Evolutionary conservation across 35 echinoderm and acorn worm genomes (phyloP), one percentile per base, ranked within the genome.

Genomic region (Acanthaster planci): DNA sequence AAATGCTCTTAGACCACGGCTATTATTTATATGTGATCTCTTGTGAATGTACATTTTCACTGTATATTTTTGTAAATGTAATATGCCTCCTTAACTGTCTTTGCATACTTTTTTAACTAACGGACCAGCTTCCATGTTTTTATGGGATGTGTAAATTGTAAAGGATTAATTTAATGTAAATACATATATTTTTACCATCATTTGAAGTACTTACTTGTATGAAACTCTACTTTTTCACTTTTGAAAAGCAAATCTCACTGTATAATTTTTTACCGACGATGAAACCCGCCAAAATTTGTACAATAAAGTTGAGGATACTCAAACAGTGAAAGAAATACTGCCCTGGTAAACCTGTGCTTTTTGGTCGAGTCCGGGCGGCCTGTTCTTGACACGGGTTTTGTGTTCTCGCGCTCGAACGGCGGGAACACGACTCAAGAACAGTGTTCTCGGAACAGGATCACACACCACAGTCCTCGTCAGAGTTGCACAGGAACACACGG

Each of bases 141-240:
- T 34, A 72, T 26, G 17, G 60, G 60, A 67, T 8, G 64, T 72
- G 64, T 72, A 72, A 72, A 72, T 72, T 72, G 64, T 72, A 72
- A 72, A 26, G 30, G 22, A 34, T 26, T 72, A 72, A 72, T 72
- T 72, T 26, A 72, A 72, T 72, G 64, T 72, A 72, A 72, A 72
- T 72, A 72, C 34, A 67, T 67, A 72, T 72, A 72, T 72, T 72
- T 72, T 72, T 34, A 72, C 34, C 64, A 72, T 72, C 64, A 72
- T 72, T 34, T 31, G 18, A 72, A 72, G 23, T 72, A 31, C 34
- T 0, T 29, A 72, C 12, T 6, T 47, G 42, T 47, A 4, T 12
- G 30, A 72, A 26, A 72, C 64, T 72, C 64, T 72, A 31, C 64
- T 34, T 72, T 31, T 0, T 72, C 64, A 31, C 30, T 72, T 31